These are phyloP conservation scores for Triplophysa tibetana DNA, from an alignment of 2,113 vertebrate species.

Conservation along the genomic window DNA sequence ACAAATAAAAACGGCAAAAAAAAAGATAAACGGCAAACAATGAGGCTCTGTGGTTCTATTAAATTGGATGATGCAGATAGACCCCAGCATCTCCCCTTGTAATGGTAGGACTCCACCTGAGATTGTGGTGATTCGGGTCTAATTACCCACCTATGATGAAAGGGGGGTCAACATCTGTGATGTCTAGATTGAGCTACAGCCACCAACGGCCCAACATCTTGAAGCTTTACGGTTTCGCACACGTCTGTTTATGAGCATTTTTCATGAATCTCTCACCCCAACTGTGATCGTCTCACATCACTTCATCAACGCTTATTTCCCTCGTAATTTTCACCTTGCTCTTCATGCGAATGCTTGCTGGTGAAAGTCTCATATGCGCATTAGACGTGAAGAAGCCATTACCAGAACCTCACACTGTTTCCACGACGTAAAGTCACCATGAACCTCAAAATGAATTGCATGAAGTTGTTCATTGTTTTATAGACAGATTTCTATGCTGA, in stretches of 20 bases:
- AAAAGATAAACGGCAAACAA: conserved; percentile 27
- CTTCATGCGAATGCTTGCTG: conserved; percentile 14
- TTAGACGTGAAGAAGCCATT: conserved; percentile 38
- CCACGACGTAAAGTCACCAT: conserved; percentile 21
- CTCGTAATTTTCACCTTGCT: conserved; percentile 38
- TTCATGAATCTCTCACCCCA: conserved; percentile 24
- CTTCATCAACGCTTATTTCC: conserved; percentile 36
- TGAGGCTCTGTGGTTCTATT: conserved; percentile 37
- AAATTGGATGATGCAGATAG: conserved; percentile 19
- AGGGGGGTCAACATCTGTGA: conserved; percentile 55
- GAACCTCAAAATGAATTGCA: neutral
- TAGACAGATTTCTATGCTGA: neutral
- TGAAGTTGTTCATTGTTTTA: conserved; percentile 21
- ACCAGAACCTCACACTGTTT: conserved; percentile 35
- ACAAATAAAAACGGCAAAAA: conserved; percentile 1
- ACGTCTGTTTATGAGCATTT: conserved; percentile 36
- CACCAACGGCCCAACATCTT: conserved; percentile 30
- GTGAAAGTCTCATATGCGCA: conserved; percentile 29
- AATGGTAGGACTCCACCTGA: conserved; percentile 48
- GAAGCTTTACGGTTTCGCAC: conserved; percentile 22
- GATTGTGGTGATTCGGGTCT: conserved; percentile 49
- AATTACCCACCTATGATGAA: conserved; percentile 50
- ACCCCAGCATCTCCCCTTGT: conserved; percentile 47
- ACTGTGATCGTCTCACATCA: conserved; percentile 25
- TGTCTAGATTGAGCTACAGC: conserved; percentile 33